Evolutionary conservation across 1,140 invertebrate species (phyloP), one percentile per base, ranked within the genome.

Genomic region (Drosophila ohnishii): DNA sequence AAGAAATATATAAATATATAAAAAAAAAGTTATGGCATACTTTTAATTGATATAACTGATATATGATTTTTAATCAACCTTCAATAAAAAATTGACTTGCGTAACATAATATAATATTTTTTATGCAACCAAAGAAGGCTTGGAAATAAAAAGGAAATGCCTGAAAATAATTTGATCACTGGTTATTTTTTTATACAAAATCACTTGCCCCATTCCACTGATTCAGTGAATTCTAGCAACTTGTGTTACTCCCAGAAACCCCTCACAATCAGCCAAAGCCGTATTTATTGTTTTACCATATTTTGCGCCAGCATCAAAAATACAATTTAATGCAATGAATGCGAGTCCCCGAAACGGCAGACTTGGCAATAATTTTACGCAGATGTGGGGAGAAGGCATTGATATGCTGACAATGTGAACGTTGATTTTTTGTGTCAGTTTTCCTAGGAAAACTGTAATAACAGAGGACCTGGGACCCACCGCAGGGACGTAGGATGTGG

Each of bases 371-470:
- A 69, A 66, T 69, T 69, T 56, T 53, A 34, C 45, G 47, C 65
- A 69, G 62, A 30, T 59, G 63, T 63, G 42, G 6, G 28, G 48
- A 45, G 34, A 40, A 39, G 42, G 59, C 75, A 82, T 87, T 79
- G 83, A 80, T 81, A 87, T 87, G 79, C 83, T 87, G 83, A 87
- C 83, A 87, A 87, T 87, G 83, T 87, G 72, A 77, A 77, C 64
- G 66, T 77, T 70, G 83, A 87, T 79, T 75, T 84, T 74, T 72
- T 61, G 34, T 37, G 53, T 40, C 63, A 51, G 45, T 58, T 50
- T 39, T 32, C 34, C 40, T 14, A 47, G 53, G 39, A 64, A 75
- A 75, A 78, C 58, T 62, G 63, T 83, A 86, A 75, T 81, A 72
- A 58, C 61, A 76, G 30, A 45, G 72, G 39, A 45, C 67, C 59